Evolutionary conservation across 1,140 invertebrate genomes (phyloP), one percentile per base, ranked within the genome.

Genomic region (Dreissena polymorpha): DNA sequence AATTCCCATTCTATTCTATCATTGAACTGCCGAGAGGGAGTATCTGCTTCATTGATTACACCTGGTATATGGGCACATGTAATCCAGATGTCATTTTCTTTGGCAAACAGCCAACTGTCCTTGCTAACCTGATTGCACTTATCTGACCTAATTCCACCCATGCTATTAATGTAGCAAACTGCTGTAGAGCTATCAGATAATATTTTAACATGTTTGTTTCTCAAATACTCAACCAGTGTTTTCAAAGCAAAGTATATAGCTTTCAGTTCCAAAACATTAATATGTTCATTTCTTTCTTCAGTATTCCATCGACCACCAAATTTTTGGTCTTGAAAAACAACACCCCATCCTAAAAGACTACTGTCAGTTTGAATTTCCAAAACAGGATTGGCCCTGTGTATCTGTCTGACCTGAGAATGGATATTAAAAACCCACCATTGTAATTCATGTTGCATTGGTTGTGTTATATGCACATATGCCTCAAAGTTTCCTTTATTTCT

Each of bases 401-500:
- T 49, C 13, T n/a, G 18, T n/a, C 70, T 49, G 50, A 72, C 25
- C 50, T 72, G 70, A 49, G 25, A 49, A 25, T 72, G 27, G 51
- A 72, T 72, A 50, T 72, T 72, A 49, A 5, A 14, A 72, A 49
- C 18, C 70, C 70, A 72, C 70, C 70, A 72, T 50, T 72, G 18
- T 25, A 72, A 72, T 49, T 53, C 70, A 53, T 10, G 10, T 53
- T 75, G 60, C 73, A 75, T 75, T 5, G 0, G 23, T 21, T 29
- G 21, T 39, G 73, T 23, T 21, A 75, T 75, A 10, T 64, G 50
- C 73, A 75, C 64, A 21, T 64, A 64, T 64, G 55, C 25, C 10
- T 75, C 27, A 75, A 18, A 63, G 63, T 75, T 39, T 16, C 73
- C 73, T 14, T 10, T 49, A 64, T 29, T 25, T 29, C 64, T 10